Conservation (phyloP, 2,113 vertebrate species). For the Dicerorhinus sumatrensis region DNA sequence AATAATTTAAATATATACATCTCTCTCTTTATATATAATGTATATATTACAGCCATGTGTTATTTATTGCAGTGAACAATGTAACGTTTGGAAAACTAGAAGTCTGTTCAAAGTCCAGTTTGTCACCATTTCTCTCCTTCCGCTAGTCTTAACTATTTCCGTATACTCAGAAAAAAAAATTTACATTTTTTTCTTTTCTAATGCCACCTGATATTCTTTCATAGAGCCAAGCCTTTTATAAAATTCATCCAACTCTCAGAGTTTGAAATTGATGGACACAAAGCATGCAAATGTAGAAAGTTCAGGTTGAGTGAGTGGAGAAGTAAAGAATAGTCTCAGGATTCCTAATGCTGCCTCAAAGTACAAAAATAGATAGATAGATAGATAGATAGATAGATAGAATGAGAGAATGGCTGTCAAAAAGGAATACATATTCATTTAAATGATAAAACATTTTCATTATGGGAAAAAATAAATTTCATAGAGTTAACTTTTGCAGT, state of each 20-base stretch:
- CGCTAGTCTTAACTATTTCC: background rate
- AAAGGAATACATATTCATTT: background rate
- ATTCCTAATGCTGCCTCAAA: background rate
- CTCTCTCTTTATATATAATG: background rate
- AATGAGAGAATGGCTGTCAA: background rate
- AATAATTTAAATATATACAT: background rate
- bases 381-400: background rate
- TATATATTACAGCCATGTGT: background rate
- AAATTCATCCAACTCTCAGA: background rate
- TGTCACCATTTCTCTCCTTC: background rate
- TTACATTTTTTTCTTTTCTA: background rate
- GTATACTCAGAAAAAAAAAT: background rate
- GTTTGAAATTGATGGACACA: background rate
- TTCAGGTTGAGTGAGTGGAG: background rate
- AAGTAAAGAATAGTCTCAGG: background rate
- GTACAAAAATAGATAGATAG: background rate
- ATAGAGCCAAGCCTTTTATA: background rate
- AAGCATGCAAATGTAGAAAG: background rate
- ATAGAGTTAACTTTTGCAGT: conserved; percentile 59
- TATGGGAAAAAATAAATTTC: conserved; percentile 46
- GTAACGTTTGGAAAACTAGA: background rate
- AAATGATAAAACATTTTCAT: conserved; percentile 27
- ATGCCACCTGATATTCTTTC: background rate
- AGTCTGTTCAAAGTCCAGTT: background rate
- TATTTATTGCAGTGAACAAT: background rate